Base-by-base conservation (phyloP, 2,797 vertebrate genomes). In the Poecilia wingei region DNA sequence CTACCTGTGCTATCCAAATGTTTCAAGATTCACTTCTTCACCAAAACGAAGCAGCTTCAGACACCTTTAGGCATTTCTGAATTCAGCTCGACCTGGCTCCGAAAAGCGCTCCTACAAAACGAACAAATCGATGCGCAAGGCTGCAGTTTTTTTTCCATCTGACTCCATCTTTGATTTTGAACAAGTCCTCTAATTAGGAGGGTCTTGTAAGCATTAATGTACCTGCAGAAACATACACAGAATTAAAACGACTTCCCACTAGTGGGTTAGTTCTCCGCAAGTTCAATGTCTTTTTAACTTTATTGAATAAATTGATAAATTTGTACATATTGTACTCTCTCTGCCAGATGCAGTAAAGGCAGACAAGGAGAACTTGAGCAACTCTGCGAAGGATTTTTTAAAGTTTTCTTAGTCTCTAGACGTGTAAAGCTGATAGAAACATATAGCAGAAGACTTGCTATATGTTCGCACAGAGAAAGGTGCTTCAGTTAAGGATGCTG, bases 71-170 rank as follows among this genome's bases (percentile, higher is more conserved):
- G 70, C 2, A 33, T 61, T 22, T 46, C 57, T 18, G 12, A 72
- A 46, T 79, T 74, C 59, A 79, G 66, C 49, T 55, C 47, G 71
- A 33, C 69, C 51, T 70, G 79, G 51, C 47, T 78, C n/a, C 39
- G 61, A 28, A 73, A 73, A 75, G 33, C 4, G n/a, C 36, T 59
- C 75, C 28, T 28, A 72, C 28, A 59, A 55, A 74, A 71, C 13
- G n/a, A 87, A n/a, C 36, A 74, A 84, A 83, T 81, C 68, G 33
- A 77, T 81, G 36, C 73, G 43, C 55, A 75, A 59, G 9, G 36
- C 46, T 73, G 36, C 33, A 20, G 4, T 75, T 47, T 43, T 45
- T 18, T 74, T 74, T 74, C 28, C 28, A n/a, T 59, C 75, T 9
- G 61, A 75, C 53, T 73, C 69, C 41, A n/a, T 43, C 39, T 36